These are phyloP conservation scores for Crax fasciolata DNA, from an alignment of 2,797 vertebrate genomes.

Conservation along the genomic window DNA sequence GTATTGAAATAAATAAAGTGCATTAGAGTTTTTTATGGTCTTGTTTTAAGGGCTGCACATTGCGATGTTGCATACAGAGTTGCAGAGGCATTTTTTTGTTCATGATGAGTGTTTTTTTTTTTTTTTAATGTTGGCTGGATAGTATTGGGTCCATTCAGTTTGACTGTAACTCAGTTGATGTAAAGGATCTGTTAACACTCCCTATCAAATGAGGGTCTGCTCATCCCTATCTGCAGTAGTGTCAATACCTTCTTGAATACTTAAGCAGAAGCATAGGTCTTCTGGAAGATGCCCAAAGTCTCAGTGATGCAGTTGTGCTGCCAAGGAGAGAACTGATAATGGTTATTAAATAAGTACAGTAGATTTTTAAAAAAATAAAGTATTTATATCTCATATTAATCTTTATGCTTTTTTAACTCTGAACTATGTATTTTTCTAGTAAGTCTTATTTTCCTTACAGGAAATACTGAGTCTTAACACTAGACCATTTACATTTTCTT, in stretches of 20 bases:
- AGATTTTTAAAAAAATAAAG: background rate
- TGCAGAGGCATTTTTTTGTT: background rate
- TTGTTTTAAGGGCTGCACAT: background rate
- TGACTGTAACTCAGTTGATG: background rate
- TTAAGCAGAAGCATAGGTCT: background rate
- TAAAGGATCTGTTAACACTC: background rate
- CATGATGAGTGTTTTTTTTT: background rate
- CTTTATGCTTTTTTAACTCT: background rate
- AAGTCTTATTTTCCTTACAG: constrained; percentile 13
- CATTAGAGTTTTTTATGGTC: background rate
- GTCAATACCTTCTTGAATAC: background rate
- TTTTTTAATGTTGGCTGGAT: background rate
- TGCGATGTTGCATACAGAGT: background rate
- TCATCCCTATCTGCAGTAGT: background rate
- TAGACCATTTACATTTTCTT: background rate
- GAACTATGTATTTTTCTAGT: background rate
- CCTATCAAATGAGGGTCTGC: background rate
- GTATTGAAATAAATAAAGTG: background rate
- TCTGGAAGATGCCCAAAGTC: background rate
- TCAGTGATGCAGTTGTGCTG: background rate
- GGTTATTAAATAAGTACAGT: background rate
- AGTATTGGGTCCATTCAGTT: background rate
- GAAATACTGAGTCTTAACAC: constrained; percentile 4
- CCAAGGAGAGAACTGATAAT: background rate
- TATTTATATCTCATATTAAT: background rate